Percentiles rank a stretch among this genome's conserved stretches.
These are phyloP conservation scores for Amorpha juglandis DNA, from an alignment of 2,888 invertebrate species.

Conservation along the genomic window DNA sequence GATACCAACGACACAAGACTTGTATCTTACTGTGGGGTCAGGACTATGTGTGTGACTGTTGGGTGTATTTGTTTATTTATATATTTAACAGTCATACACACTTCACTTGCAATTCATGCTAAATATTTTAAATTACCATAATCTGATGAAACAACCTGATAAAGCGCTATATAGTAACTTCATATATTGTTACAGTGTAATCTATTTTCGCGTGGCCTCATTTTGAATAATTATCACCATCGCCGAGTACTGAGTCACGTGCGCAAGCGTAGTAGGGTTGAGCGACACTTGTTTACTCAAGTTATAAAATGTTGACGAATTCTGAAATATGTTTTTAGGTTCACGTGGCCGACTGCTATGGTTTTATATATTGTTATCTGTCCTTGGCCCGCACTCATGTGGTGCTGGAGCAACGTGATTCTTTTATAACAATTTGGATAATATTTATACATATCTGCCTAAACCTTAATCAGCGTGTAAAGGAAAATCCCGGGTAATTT, in stretches of 20 bases:
- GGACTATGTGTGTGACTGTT: no score
- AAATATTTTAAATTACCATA: no score
- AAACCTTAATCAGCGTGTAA: no score
- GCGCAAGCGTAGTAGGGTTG: neutral
- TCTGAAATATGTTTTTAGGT: neutral
- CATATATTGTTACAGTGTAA: neutral
- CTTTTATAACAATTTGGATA: neutral
- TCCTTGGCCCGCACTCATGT: neutral
- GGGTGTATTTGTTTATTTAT: no score
- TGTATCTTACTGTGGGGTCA: no score
- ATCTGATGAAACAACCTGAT: neutral
- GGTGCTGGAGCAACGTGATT: neutral
- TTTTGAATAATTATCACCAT: neutral
- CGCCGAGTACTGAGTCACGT: neutral
- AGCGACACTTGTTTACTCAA: neutral
- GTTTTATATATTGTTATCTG: neutral
- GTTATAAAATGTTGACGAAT: neutral
- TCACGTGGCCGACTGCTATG: neutral
- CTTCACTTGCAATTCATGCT: no score
- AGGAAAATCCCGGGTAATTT: no score
- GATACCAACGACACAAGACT: no score
- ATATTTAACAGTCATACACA: no score
- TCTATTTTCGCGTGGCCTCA: conserved; percentile 7
- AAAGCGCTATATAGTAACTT: neutral
- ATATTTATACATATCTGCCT: neutral